Conservation (phyloP, 2,888 invertebrate genomes). For the Lissonota sp. region DNA sequence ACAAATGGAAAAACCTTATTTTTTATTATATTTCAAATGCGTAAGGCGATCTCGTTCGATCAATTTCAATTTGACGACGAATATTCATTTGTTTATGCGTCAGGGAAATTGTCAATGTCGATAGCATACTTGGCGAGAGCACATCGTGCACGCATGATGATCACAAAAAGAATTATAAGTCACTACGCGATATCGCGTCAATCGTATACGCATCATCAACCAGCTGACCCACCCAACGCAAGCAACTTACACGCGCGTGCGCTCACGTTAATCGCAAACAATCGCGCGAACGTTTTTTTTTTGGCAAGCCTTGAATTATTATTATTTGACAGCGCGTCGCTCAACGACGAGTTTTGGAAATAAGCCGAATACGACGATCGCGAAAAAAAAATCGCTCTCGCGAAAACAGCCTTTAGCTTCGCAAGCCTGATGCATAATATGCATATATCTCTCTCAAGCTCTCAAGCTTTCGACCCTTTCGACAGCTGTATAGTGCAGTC, state of each 20-base stretch:
- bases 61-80: background rate
- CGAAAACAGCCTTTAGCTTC: no score
- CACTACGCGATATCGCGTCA: constrained; percentile 48
- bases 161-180: constrained; percentile 23
- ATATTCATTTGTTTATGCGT: constrained; percentile 38
- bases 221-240: constrained; percentile 47
- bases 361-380: no score
- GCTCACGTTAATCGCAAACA: constrained; percentile 58
- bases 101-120: constrained; percentile 49
- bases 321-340: no score
- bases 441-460: no score
- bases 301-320: no score
- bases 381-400: no score
- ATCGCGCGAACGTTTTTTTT: no score
- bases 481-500: no score
- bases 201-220: constrained; percentile 54
- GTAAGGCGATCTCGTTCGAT: constrained; percentile 9
- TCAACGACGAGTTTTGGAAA: no score
- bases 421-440: no score
- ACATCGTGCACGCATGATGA: constrained; percentile 47
- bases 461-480: no score
- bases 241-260: constrained; percentile 5
- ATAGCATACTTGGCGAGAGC: constrained; percentile 40
- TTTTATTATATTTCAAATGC: background rate
- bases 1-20: no score